Evolutionary conservation across 2,888 invertebrate species (phyloP).

Genomic region (Mylabris sibirica): DNA sequence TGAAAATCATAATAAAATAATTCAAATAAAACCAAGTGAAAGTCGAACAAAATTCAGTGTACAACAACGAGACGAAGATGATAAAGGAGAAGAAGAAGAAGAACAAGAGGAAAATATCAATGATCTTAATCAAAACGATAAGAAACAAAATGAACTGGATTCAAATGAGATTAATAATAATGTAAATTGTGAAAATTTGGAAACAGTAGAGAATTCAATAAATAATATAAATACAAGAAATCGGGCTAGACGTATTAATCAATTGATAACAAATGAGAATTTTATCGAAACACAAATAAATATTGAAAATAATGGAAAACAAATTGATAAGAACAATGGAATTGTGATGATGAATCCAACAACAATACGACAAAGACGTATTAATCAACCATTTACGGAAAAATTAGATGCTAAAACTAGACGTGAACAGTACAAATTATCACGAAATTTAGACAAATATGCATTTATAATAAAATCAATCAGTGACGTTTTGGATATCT

Average conservation of each 20-base stretch:
- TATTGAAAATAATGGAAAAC: neutral
- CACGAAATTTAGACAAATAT: neutral
- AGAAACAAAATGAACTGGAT: neutral
- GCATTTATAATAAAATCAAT: neutral
- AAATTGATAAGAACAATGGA: neutral
- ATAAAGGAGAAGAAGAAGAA: neutral
- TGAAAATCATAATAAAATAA: neutral
- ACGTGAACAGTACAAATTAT: conserved; percentile 2
- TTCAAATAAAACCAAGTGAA: neutral
- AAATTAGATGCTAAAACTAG: neutral
- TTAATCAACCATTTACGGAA: neutral
- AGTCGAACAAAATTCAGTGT: neutral
- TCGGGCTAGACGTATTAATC: neutral
- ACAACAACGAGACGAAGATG: too few relatives aligned
- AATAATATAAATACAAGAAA: neutral
- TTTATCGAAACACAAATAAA: conserved; percentile 1
- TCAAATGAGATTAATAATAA: neutral
- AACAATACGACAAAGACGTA: neutral
- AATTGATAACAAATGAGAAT: conserved; percentile 1
- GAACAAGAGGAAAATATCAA: neutral
- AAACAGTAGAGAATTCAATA: neutral
- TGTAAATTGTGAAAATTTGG: neutral
- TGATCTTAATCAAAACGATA: neutral
- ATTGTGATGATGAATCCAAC: neutral
- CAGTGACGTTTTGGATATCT: conserved; percentile 3